Base-by-base conservation (phyloP, 2,888 invertebrate genomes). In the Tetrapedia diversipes region DNA sequence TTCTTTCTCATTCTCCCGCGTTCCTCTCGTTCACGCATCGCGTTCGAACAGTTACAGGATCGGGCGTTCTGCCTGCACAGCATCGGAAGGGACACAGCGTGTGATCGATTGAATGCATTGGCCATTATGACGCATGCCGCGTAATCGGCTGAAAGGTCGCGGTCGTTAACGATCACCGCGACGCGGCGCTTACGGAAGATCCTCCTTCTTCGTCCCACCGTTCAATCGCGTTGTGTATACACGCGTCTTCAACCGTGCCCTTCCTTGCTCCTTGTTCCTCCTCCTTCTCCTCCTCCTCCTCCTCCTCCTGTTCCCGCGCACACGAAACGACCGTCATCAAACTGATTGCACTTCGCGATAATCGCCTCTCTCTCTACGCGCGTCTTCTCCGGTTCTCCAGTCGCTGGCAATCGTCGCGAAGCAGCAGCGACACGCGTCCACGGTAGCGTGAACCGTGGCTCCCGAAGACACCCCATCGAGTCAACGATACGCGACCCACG, bases 81-180 rank as follows among this genome's bases (percentile, higher is more conserved):
- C 61, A 49, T 60, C 41, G 59, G 32, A 39, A 34, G 49, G 41
- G 66, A 65, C 71, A 70, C 71, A 73, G 65, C 73, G 69, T 60
- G 66, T 61, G 63, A 83, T 80, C 76, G 81, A 69, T 77, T 69
- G 71, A 76, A 66, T 70, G 64, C 59, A 71, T 76, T 63, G 80
- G 80, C 68, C 78, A 69, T 68, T 70, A 27, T 63, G 68, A 74
- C 74, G 74, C 67, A 51, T 68, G 59, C 45, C 70, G 56, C 68
- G 51, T 71, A 74, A 77, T 72, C 65, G 47, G 19, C 60, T 49
- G 47, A 59, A 27, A 67, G 77, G 70, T 68, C 74, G 81, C 34
- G 64, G 59, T 27, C 70, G 77, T 63, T 63, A 63, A 72, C 76
- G 70, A 77, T 75, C 70, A 47, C 56, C 83, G 51, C 68, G 53